Conservation (phyloP, 2,113 vertebrate species). For the Octodon degus region DNA sequence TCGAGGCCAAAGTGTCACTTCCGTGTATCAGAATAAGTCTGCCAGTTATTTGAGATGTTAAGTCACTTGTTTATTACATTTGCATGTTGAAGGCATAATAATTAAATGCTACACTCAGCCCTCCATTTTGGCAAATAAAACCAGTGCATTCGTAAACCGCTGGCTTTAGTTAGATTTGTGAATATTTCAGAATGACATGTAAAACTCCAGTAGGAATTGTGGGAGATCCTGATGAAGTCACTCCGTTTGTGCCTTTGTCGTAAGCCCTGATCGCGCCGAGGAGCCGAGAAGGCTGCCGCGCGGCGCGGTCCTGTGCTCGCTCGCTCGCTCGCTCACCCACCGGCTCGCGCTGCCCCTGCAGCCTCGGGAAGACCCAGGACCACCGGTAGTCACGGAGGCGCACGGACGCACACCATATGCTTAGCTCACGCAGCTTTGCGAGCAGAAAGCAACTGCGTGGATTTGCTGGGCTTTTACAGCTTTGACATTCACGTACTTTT, state of each 20-base stretch:
- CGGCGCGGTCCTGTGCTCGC: too few species aligned
- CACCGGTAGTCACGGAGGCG: not conserved
- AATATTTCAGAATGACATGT: slow-evolving; percentile 73
- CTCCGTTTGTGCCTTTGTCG: slow-evolving; percentile 42
- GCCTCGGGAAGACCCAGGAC: slow-evolving; percentile 22
- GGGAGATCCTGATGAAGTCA: slow-evolving; percentile 72
- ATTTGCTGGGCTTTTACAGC: not conserved
- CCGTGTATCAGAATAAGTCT: slow-evolving; percentile 20
- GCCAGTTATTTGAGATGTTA: not conserved
- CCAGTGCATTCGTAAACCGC: slow-evolving; percentile 47
- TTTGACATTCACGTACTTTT: not conserved
- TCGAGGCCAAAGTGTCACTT: not conserved
- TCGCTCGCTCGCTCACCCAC: too few species aligned
- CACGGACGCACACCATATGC: not conserved
- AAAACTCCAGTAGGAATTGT: slow-evolving; percentile 6
- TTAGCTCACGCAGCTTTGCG: not conserved
- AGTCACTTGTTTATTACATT: not conserved
- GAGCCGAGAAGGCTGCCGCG: slow-evolving; percentile 55
- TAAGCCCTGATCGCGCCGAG: slow-evolving; percentile 70
- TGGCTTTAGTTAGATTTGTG: slow-evolving; percentile 68
- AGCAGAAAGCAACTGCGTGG: not conserved
- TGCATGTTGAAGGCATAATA: not conserved
- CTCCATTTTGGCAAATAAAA: slow-evolving; percentile 50
- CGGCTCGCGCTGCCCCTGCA: slow-evolving; percentile 73
- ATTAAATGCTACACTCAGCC: not conserved